phyloP scores from a whole-genome alignment of 2,888 invertebrate genomes.

The Megaustenia siamemsis region DNA sequence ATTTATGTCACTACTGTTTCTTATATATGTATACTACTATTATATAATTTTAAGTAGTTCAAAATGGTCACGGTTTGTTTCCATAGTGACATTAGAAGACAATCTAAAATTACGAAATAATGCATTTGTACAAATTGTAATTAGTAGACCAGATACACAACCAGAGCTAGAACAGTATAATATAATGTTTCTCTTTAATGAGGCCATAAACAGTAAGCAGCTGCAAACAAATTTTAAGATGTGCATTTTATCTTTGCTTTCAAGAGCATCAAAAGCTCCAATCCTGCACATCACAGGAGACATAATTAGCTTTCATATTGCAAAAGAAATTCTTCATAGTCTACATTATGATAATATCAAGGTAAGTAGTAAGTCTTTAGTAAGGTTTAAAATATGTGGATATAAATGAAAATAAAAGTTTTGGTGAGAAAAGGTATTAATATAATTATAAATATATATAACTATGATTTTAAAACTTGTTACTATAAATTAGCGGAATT shows the following conservation, averaged over 20 bases:
- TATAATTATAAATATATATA: too few relatives aligned
- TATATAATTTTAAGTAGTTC: not conserved
- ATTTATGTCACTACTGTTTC: not conserved
- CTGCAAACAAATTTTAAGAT: slow-evolving; percentile 65
- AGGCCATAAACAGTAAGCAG: slow-evolving; percentile 61
- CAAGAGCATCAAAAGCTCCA: slow-evolving; percentile 52
- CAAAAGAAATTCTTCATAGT: slow-evolving; percentile 56
- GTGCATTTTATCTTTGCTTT: slow-evolving; percentile 64
- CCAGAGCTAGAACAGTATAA: not conserved
- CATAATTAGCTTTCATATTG: slow-evolving; percentile 69
- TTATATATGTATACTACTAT: not conserved
- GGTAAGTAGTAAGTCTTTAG: not conserved
- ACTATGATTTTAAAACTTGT: too few relatives aligned
- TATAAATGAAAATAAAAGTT: too few relatives aligned
- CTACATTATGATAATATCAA: not conserved
- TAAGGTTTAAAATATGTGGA: not conserved
- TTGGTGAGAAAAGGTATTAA: too few relatives aligned
- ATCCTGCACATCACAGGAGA: slow-evolving; percentile 76
- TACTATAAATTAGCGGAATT: too few relatives aligned
- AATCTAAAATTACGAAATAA: not conserved
- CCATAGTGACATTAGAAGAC: not conserved
- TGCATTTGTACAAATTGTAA: not conserved
- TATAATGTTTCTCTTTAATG: slow-evolving; percentile 68
- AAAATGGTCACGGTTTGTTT: not conserved
- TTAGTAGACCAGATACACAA: not conserved